phyloP scores from a whole-genome alignment of 2,797 vertebrate species.

The Poecilia wingei region DNA sequence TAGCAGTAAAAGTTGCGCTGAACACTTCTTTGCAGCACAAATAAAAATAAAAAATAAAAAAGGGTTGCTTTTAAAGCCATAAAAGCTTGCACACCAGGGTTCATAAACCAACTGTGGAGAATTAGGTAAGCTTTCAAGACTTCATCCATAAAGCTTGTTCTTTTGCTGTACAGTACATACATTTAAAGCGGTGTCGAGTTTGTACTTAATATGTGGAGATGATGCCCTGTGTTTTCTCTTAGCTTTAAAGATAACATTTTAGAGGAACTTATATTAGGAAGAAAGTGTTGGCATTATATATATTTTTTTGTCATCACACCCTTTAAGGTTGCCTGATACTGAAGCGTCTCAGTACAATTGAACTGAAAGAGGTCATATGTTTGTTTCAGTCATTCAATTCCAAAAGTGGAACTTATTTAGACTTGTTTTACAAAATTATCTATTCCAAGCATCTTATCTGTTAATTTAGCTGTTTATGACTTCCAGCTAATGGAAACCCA shows the following conservation, averaged over 20 bases:
- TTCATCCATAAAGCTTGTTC: not conserved
- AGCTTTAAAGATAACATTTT: not conserved
- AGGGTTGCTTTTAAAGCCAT: not conserved
- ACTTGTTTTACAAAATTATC: not conserved
- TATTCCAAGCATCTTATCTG: not conserved
- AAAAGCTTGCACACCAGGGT: not conserved
- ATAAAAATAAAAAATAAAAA: not conserved
- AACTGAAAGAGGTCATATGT: not conserved
- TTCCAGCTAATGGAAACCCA: not conserved
- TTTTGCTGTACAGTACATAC: not conserved
- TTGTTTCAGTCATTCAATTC: not conserved
- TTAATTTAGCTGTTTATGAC: not conserved
- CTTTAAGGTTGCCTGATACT: not conserved
- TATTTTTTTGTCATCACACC: not conserved
- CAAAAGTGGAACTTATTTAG: not conserved
- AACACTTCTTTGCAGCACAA: not conserved
- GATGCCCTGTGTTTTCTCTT: not conserved
- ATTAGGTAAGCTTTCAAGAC: not conserved
- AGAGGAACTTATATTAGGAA: not conserved
- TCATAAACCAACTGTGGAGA: not conserved
- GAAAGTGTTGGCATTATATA: not conserved
- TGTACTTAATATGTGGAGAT: not conserved
- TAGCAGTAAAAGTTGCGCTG: not conserved
- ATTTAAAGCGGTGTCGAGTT: not conserved
- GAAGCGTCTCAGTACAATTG: not conserved